These are phyloP conservation scores for Calephelis virginiensis DNA, from an alignment of 1,140 invertebrate genomes.

Conservation along the genomic window DNA sequence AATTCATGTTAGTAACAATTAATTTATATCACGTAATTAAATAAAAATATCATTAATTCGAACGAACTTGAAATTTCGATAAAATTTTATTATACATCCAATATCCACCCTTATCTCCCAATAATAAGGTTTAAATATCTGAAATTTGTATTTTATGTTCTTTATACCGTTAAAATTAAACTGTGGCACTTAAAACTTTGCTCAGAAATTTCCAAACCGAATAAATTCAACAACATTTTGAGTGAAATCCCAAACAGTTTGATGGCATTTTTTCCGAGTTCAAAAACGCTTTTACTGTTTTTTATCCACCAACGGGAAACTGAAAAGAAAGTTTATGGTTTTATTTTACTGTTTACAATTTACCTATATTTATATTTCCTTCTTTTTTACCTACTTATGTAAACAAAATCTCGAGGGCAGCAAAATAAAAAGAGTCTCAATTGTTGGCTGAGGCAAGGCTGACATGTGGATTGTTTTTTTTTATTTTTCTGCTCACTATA, in stretches of 20 bases:
- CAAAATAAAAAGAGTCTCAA: too few species aligned
- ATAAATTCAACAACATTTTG: slow-evolving; percentile 6
- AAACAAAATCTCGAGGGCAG: too few species aligned
- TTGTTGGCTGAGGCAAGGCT: too few species aligned
- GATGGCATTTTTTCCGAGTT: slow-evolving; percentile 10
- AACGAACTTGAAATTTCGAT: too few species aligned
- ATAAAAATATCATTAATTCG: too few species aligned
- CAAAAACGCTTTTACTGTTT: neutral
- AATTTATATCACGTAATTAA: too few species aligned
- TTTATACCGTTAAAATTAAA: slow-evolving; percentile 6
- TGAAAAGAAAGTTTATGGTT: neutral
- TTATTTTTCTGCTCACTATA: too few species aligned
- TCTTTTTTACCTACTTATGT: too few species aligned
- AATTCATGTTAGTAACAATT: too few species aligned
- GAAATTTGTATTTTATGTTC: slow-evolving; percentile 2
- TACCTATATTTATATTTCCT: too few species aligned
- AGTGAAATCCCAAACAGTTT: slow-evolving; percentile 1
- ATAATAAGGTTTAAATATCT: neutral
- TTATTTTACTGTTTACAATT: too few species aligned
- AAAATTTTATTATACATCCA: neutral
- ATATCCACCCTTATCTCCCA: neutral
- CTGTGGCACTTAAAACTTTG: slow-evolving; percentile 12
- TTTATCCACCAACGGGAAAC: neutral
- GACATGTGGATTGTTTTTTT: too few species aligned
- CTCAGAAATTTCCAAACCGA: slow-evolving; percentile 12